phyloP scores from a whole-genome alignment of 2,888 invertebrate species.

The Scaptomyza cyrtandrae region DNA sequence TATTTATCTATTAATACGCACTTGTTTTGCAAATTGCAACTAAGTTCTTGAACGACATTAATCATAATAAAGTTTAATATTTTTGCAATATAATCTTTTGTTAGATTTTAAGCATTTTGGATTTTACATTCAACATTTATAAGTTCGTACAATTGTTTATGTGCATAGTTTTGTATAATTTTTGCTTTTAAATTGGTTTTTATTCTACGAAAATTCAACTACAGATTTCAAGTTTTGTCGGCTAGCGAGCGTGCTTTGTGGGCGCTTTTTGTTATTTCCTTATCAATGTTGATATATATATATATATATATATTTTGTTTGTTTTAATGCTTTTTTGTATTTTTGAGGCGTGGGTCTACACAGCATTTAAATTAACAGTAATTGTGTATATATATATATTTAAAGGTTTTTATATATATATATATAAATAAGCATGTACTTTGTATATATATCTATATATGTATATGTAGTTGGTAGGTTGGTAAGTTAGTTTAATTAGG shows the following conservation, averaged over 20 bases:
- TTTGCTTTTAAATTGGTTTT: conserved; percentile 23
- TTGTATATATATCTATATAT: conserved; percentile 65
- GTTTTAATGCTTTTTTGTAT: conserved; percentile 16
- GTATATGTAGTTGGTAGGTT: conserved; percentile 63
- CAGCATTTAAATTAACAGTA: conserved; percentile 66
- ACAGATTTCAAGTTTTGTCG: conserved; percentile 52
- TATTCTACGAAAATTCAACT: conserved; percentile 53
- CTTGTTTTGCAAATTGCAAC: conserved; percentile 28
- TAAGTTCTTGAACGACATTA: conserved; percentile 35
- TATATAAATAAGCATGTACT: conserved; percentile 71
- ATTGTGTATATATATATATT: conserved; percentile 74
- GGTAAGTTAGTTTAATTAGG: conserved; percentile 61
- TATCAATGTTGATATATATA: conserved; percentile 22
- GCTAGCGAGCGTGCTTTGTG: conserved; percentile 57
- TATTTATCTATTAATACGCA: conserved; percentile 41
- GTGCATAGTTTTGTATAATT: conserved; percentile 9
- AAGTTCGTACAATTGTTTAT: conserved; percentile 34
- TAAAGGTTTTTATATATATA: conserved; percentile 68
- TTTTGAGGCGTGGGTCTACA: conserved; percentile 58
- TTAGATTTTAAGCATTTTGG: conserved; percentile 28
- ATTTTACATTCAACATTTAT: conserved; percentile 42
- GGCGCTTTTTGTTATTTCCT: conserved; percentile 28
- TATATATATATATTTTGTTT: neutral
- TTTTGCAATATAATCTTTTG: conserved; percentile 32
- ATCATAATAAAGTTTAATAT: conserved; percentile 52